A percentile compares a stretch with the other conserved stretches of the same genome.
These are phyloP conservation scores for Camponotus fellah DNA, from an alignment of 2,888 invertebrate species.

Conservation along the genomic window DNA sequence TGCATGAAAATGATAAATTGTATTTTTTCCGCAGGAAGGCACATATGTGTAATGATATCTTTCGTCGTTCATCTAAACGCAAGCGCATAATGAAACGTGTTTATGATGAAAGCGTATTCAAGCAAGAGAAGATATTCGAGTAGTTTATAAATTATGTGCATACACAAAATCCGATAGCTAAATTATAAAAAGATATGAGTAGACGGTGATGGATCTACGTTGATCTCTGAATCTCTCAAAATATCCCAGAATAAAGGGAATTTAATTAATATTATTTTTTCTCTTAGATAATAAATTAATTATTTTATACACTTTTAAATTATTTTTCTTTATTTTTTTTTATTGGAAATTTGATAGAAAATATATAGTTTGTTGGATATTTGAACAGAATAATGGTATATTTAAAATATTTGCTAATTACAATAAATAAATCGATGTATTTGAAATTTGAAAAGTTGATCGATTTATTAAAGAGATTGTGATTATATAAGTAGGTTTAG, in stretches of 20 bases:
- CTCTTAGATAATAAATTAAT: not conserved
- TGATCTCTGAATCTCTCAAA: not conserved
- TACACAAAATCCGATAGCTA: not conserved
- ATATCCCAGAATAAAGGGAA: not conserved
- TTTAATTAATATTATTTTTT: constrained; percentile 10
- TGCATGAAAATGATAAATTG: constrained; percentile 45
- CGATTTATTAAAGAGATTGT: not conserved
- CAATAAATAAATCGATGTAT: not conserved
- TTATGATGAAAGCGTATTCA: constrained; percentile 3
- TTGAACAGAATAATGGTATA: not conserved
- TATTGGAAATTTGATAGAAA: not conserved
- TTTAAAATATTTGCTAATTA: not conserved
- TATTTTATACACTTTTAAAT: not conserved
- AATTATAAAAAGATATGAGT: constrained; percentile 6
- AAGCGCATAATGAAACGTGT: constrained; percentile 23
- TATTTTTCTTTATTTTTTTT: not conserved
- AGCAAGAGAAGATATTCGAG: constrained; percentile 1
- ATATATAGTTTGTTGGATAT: not conserved
- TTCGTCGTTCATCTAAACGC: constrained; percentile 3
- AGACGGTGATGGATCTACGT: constrained; percentile 19
- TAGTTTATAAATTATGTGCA: not conserved
- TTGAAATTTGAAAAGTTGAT: not conserved
- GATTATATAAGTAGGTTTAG: not conserved
- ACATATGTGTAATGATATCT: constrained; percentile 32
- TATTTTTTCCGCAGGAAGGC: constrained; percentile 1